A percentile compares a stretch with the other conserved stretches of the same genome.
phyloP scores from a whole-genome alignment of 2,113 vertebrate genomes.

The Sander vitreus region DNA sequence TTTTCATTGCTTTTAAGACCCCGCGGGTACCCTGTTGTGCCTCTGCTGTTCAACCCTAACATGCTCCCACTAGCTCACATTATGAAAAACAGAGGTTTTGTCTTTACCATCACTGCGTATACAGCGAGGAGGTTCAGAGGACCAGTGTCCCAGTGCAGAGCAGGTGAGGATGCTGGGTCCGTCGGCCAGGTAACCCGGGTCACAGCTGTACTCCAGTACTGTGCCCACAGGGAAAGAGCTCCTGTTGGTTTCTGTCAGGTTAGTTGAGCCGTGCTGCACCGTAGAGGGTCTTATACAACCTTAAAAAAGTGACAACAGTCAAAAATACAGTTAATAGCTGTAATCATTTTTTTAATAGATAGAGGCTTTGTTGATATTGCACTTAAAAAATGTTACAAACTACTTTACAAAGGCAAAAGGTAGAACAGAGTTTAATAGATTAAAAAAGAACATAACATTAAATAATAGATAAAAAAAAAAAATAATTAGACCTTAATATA shows the following conservation, averaged over 20 bases:
- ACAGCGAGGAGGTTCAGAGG: constrained; percentile 80
- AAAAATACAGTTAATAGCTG: constrained; percentile 12
- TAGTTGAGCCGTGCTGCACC: constrained; percentile 74
- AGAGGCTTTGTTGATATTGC: neutral
- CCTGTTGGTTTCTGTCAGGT: constrained; percentile 81
- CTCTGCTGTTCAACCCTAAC: neutral
- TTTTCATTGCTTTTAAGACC: no score
- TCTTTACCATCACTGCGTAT: constrained; percentile 79
- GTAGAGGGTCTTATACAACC: constrained; percentile 77
- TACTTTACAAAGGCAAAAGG: neutral
- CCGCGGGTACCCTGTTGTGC: no score
- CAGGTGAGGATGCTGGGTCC: constrained; percentile 77
- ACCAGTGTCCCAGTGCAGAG: constrained; percentile 77
- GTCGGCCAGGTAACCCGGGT: constrained; percentile 78
- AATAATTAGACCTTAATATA: neutral
- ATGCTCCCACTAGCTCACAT: constrained; percentile 7
- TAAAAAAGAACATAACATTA: neutral
- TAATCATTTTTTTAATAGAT: neutral
- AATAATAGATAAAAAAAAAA: no score
- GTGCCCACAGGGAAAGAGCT: constrained; percentile 80
- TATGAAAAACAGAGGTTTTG: neutral
- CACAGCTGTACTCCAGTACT: constrained; percentile 82
- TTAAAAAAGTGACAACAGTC: constrained; percentile 23
- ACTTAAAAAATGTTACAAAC: neutral
- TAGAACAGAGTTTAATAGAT: neutral